These are phyloP conservation scores for Eubasilissa regina DNA, from an alignment of 1,140 invertebrate species.

Conservation along the genomic window DNA sequence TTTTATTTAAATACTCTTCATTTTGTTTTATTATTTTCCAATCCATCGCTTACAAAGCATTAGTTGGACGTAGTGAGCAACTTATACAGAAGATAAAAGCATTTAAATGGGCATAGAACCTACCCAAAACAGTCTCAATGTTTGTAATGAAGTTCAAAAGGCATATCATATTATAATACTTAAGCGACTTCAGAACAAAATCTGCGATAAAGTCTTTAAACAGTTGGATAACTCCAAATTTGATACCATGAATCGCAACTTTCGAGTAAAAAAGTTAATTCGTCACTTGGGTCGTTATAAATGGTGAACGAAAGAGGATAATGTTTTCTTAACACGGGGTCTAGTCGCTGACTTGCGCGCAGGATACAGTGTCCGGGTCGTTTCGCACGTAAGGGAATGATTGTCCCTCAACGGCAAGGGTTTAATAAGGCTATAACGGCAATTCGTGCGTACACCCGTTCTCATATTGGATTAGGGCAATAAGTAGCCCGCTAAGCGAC, in stretches of 20 bases:
- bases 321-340: neutral
- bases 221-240: too few species aligned
- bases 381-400: constrained; percentile 56
- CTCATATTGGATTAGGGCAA: constrained; percentile 50
- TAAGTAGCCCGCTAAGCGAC: constrained; percentile 40
- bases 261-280: neutral
- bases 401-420: constrained; percentile 44
- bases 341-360: constrained; percentile 4
- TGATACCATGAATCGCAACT: too few species aligned
- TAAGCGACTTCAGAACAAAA: neutral
- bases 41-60: too few species aligned
- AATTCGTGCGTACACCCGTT: constrained; percentile 52
- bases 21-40: too few species aligned
- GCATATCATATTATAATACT: neutral
- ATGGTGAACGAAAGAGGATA: too few species aligned
- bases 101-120: neutral
- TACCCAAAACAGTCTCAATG: neutral
- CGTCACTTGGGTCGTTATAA: neutral
- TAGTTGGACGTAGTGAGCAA: neutral
- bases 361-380: constrained; percentile 15
- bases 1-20: too few species aligned
- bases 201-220: neutral
- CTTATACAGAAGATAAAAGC: neutral
- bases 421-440: constrained; percentile 54
- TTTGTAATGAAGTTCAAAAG: neutral